Evolutionary conservation across 2,888 invertebrate species (phyloP).

Genomic region (Pammene fasciana): DNA sequence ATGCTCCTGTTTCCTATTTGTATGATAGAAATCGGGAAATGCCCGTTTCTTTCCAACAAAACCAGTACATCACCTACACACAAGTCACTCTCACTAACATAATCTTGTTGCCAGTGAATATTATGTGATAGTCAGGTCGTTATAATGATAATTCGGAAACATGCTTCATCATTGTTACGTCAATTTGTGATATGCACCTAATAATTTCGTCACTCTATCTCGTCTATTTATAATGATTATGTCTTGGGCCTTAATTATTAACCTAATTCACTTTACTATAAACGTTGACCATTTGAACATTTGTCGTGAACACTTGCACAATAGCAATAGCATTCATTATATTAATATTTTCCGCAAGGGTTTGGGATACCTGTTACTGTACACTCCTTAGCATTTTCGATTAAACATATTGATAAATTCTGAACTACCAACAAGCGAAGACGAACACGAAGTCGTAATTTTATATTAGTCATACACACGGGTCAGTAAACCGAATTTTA

Average conservation of each 20-base stretch:
- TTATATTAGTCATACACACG: too few relatives aligned
- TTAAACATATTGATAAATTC: too few relatives aligned
- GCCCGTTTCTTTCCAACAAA: too few relatives aligned
- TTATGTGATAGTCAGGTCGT: too few relatives aligned
- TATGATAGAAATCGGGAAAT: too few relatives aligned
- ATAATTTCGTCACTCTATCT: conserved; percentile 13
- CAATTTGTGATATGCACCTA: conserved; percentile 26
- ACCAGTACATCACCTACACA: too few relatives aligned
- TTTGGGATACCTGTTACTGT: not conserved
- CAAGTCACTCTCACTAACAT: too few relatives aligned
- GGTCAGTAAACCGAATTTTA: too few relatives aligned
- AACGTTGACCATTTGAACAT: conserved; percentile 19
- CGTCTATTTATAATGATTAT: conserved; percentile 14
- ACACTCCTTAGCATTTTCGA: not conserved
- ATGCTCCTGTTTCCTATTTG: too few relatives aligned
- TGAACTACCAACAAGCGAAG: too few relatives aligned
- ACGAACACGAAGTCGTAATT: too few relatives aligned
- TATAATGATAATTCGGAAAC: not conserved
- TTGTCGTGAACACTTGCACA: conserved; percentile 18
- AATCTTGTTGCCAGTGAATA: too few relatives aligned
- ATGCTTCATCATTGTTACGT: not conserved
- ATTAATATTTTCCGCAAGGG: not conserved
- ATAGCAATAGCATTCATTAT: not conserved
- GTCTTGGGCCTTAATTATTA: conserved; percentile 24
- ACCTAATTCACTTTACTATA: conserved; percentile 13